phyloP scores from a whole-genome alignment of 2,888 invertebrate genomes.

The Sphaerophoria rueppellii region DNA sequence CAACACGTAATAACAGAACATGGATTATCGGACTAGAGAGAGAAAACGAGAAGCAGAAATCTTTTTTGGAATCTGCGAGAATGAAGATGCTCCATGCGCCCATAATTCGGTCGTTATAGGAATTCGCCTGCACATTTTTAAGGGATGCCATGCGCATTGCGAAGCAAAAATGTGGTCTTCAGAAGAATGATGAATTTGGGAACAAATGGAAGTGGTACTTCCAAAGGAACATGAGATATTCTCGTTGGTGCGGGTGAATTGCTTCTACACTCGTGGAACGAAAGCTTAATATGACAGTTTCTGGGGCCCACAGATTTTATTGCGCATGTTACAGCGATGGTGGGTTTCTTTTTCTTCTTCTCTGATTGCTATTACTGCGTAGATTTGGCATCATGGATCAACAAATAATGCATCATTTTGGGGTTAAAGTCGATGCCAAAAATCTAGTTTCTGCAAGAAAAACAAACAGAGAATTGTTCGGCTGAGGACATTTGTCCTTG shows the following conservation, averaged over 20 bases:
- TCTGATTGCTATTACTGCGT: constrained; percentile 10
- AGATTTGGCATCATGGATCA: constrained; percentile 13
- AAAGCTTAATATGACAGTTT: constrained; percentile 66
- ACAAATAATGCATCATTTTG: constrained; percentile 28
- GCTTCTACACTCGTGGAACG: constrained; percentile 40
- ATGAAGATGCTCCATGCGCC: constrained; percentile 48
- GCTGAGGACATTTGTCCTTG: not conserved
- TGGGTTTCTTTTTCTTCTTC: not conserved
- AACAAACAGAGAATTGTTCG: not conserved
- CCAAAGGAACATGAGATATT: not conserved
- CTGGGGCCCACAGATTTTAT: not conserved
- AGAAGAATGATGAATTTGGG: constrained; percentile 47
- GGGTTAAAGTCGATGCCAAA: constrained; percentile 1
- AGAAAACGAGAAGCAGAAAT: constrained; percentile 42
- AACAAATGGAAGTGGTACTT: constrained; percentile 19
- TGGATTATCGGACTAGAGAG: constrained; percentile 21
- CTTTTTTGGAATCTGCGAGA: constrained; percentile 36
- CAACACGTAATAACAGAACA: not conserved
- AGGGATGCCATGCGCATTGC: constrained; percentile 55
- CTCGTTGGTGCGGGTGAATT: not conserved
- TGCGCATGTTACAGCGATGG: constrained; percentile 33
- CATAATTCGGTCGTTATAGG: not conserved
- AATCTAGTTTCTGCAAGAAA: not conserved
- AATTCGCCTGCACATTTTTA: constrained; percentile 40
- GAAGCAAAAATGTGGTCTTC: constrained; percentile 2